Evolutionary conservation across 2,888 invertebrate species (phyloP).

Genomic region (Eumacrocentrus americanus): DNA sequence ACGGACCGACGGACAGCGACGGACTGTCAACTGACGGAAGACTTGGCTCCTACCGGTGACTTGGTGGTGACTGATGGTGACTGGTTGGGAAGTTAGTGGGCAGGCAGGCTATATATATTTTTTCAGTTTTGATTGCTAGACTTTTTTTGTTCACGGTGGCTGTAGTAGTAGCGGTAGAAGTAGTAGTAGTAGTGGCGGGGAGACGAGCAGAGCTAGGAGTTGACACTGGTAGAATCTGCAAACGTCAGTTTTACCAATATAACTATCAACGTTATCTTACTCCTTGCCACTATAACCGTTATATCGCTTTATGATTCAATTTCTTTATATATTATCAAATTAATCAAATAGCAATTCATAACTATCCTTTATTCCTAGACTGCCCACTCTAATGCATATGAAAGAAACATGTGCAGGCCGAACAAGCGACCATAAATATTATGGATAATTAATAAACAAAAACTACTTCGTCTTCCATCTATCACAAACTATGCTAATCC

Average conservation of each 20-base stretch:
- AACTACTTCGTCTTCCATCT: constrained; percentile 19
- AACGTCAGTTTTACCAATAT: constrained; percentile 61
- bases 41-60: constrained; percentile 40
- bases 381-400: constrained; percentile 46
- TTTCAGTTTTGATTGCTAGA: constrained; percentile 35
- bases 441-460: background rate
- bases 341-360: background rate
- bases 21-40: constrained; percentile 48
- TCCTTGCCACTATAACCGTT: constrained; percentile 41
- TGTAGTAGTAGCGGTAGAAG: constrained; percentile 49
- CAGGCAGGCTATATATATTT: constrained; percentile 56
- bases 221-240: constrained; percentile 62
- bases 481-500: constrained; percentile 8
- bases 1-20: constrained; percentile 48
- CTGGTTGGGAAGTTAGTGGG: constrained; percentile 61
- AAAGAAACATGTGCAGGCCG: constrained; percentile 11
- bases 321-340: constrained; percentile 33
- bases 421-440: constrained; percentile 4
- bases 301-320: constrained; percentile 19
- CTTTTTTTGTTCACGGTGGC: constrained; percentile 56
- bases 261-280: constrained; percentile 42
- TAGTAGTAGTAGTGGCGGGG: constrained; percentile 57
- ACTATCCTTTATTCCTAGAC: constrained; percentile 35
- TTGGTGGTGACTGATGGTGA: constrained; percentile 60
- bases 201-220: constrained; percentile 61